Evolutionary conservation across 2,888 invertebrate species (phyloP).

Genomic region (Buathra laborator): DNA sequence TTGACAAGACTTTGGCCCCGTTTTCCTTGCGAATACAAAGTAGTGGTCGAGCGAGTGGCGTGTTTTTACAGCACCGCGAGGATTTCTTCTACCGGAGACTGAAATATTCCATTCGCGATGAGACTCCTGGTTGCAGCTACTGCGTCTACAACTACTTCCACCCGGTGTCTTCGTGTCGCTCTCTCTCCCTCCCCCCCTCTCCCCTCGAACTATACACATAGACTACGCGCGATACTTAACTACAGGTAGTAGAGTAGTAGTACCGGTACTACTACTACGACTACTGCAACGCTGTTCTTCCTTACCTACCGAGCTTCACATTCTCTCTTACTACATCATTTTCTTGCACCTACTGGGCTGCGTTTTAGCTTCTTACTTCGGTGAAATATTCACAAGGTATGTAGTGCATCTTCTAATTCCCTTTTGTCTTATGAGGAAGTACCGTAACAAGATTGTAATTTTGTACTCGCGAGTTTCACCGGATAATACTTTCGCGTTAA

Average conservation of each 20-base stretch:
- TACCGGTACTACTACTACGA: background rate
- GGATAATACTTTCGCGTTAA: background rate
- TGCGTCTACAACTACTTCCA: constrained; percentile 8
- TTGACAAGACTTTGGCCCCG: constrained; percentile 71
- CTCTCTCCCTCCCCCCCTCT: background rate
- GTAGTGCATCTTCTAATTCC: constrained; percentile 2
- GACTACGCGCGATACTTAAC: background rate
- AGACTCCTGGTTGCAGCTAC: constrained; percentile 9
- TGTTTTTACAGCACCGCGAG: constrained; percentile 63
- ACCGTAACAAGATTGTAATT: background rate
- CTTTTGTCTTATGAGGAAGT: too few relatives aligned
- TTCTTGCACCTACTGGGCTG: constrained; percentile 18
- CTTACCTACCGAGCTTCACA: constrained; percentile 5
- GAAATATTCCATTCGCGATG: constrained; percentile 50
- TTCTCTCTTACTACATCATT: constrained; percentile 27
- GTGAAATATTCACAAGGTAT: constrained; percentile 39
- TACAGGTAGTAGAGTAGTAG: constrained; percentile 3
- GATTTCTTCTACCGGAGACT: constrained; percentile 61
- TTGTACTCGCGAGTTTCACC: background rate
- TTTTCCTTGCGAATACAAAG: constrained; percentile 71
- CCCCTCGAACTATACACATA: background rate
- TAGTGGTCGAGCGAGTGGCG: constrained; percentile 62
- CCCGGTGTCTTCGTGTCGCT: constrained; percentile 45
- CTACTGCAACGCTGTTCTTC: background rate
- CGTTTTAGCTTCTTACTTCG: constrained; percentile 26